Evolutionary conservation across 2,888 invertebrate genomes (phyloP).

Genomic region (Nephrotoma appendiculata): DNA sequence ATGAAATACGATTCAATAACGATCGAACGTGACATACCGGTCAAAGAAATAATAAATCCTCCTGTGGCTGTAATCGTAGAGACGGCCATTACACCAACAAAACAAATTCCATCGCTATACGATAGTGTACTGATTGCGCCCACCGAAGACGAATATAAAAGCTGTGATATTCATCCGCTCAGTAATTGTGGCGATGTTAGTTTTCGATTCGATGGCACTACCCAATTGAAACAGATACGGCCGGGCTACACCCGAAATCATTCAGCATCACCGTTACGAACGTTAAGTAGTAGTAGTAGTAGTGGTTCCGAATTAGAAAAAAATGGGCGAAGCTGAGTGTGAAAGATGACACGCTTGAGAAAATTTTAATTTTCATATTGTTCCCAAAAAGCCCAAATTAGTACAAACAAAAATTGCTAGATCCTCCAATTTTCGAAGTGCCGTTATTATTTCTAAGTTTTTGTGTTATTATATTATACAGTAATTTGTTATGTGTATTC

Average conservation of each 20-base stretch:
- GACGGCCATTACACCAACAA: not conserved
- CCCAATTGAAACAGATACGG: constrained; percentile 60
- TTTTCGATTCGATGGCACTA: constrained; percentile 66
- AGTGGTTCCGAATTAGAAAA: not conserved
- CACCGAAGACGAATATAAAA: constrained; percentile 8
- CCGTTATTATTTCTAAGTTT: not conserved
- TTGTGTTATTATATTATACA: not conserved
- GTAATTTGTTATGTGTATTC: not conserved
- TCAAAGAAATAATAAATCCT: not conserved
- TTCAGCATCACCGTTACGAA: not conserved
- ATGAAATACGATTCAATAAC: not conserved
- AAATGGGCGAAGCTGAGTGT: not conserved
- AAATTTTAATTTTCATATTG: not conserved
- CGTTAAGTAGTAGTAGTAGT: not conserved
- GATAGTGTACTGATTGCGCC: constrained; percentile 17
- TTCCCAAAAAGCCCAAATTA: not conserved
- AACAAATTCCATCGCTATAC: not conserved
- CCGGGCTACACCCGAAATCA: constrained; percentile 26
- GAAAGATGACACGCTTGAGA: not conserved
- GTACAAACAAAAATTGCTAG: not conserved
- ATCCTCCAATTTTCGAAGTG: not conserved
- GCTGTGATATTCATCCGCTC: constrained; percentile 47
- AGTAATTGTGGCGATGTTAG: constrained; percentile 62
- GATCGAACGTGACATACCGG: not conserved
- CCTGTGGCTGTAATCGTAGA: not conserved